Evolutionary conservation across 23 tunicate species (phyloP).

Genomic region (Trididemnum nubilum): DNA sequence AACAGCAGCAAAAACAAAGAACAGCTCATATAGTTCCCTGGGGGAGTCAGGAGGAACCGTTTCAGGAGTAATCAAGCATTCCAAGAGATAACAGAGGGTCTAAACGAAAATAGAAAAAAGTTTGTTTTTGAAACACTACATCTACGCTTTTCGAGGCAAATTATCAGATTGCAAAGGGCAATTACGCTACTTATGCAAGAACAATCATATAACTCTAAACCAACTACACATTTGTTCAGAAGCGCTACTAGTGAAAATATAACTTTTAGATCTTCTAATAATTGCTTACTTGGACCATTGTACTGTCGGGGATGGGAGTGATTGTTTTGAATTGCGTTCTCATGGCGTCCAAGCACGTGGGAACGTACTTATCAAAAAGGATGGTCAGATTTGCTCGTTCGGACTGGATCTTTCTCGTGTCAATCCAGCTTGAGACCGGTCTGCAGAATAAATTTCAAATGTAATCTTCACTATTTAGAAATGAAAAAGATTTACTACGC

Average conservation of each 20-base stretch:
- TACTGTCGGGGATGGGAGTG: slow-evolving; percentile 86
- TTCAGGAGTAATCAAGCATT: slow-evolving; percentile 81
- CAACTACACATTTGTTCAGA: too few species aligned
- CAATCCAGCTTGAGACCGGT: slow-evolving; percentile 93
- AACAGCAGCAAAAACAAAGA: slow-evolving; percentile 92
- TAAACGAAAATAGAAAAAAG: slow-evolving; percentile 17
- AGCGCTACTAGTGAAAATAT: too few species aligned
- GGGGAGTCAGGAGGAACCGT: slow-evolving; percentile 87
- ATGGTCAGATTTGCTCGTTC: slow-evolving; percentile 89
- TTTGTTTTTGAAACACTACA: neutral
- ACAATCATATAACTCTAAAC: neutral
- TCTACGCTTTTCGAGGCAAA: neutral
- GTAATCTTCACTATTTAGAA: neutral
- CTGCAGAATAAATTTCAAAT: slow-evolving; percentile 51
- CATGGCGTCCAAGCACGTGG: slow-evolving; percentile 85
- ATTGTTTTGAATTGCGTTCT: slow-evolving; percentile 81
- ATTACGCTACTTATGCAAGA: neutral
- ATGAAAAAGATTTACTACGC: neutral
- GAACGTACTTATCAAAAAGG: slow-evolving; percentile 89
- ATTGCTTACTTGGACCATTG: slow-evolving; percentile 83
- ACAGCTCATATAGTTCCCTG: slow-evolving; percentile 86
- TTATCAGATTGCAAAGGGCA: neutral
- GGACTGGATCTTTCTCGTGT: slow-evolving; percentile 74
- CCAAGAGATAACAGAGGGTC: slow-evolving; percentile 86
- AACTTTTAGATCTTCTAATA: too few species aligned